A percentile compares a stretch with the other conserved stretches of the same genome.
phyloP scores from a whole-genome alignment of 2,113 vertebrate species.

The Platanista minor region DNA sequence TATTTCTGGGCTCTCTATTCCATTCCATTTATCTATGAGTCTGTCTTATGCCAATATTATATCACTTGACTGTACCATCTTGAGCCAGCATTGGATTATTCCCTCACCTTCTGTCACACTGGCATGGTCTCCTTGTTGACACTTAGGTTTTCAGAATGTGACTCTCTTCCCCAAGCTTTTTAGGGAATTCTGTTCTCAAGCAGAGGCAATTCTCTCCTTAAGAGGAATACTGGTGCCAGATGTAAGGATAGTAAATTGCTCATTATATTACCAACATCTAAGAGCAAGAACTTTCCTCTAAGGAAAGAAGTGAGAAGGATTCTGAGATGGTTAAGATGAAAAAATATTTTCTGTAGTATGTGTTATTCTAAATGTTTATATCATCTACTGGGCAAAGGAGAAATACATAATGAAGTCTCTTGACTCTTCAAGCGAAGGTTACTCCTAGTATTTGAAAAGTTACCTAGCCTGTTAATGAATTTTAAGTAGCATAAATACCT shows the following conservation, averaged over 20 bases:
- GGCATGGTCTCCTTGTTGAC: neutral
- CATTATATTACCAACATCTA: neutral
- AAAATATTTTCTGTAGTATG: neutral
- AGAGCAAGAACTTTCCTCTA: neutral
- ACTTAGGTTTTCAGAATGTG: neutral
- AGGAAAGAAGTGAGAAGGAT: neutral
- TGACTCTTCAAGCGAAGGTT: neutral
- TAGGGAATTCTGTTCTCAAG: neutral
- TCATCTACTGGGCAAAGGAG: neutral
- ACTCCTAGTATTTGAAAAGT: neutral
- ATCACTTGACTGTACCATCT: neutral
- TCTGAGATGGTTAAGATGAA: neutral
- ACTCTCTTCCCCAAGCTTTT: neutral
- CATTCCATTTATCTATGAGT: neutral
- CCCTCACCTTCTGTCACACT: neutral
- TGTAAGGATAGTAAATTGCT: neutral
- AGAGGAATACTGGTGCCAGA: neutral
- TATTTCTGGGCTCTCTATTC: neutral
- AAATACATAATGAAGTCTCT: neutral
- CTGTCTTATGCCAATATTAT: neutral
- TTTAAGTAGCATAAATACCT: neutral
- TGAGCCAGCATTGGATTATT: neutral
- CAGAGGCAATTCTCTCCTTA: neutral
- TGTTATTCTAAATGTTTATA: neutral
- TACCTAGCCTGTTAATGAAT: neutral